phyloP scores from a whole-genome alignment of 2,113 vertebrate genomes.

The Campylomormyrus numenius region DNA sequence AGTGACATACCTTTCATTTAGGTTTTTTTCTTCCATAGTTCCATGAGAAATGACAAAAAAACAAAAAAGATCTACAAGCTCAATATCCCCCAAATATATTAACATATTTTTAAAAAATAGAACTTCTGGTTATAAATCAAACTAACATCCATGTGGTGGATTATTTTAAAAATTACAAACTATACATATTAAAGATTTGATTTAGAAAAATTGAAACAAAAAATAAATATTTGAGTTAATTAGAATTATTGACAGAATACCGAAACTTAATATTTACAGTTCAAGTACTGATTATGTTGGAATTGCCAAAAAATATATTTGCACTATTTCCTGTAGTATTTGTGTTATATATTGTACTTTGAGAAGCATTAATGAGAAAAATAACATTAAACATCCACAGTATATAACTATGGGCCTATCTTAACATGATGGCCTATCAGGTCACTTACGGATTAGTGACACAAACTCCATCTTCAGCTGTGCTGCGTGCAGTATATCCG shows the following conservation, averaged over 20 bases:
- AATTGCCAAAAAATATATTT: neutral
- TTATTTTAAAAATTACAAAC: neutral
- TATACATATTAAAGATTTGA: neutral
- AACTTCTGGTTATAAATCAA: neutral
- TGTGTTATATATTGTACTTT: neutral
- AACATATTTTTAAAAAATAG: neutral
- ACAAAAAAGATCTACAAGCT: neutral
- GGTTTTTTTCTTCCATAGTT: neutral
- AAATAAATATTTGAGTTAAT: neutral
- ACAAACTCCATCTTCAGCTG: constrained; percentile 30
- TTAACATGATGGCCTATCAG: neutral
- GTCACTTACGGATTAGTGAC: constrained; percentile 13
- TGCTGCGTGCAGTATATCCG: constrained; percentile 33
- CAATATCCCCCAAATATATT: neutral
- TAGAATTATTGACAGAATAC: neutral
- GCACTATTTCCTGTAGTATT: neutral
- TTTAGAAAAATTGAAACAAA: neutral
- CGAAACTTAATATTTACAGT: neutral
- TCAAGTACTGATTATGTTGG: neutral
- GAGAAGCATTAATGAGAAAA: neutral
- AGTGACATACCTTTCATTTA: neutral
- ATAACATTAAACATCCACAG: neutral
- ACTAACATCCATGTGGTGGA: neutral
- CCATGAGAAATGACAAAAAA: neutral
- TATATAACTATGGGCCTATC: neutral